Evolutionary conservation across 2,113 vertebrate genomes (phyloP).

Genomic region (Sialia sialis): DNA sequence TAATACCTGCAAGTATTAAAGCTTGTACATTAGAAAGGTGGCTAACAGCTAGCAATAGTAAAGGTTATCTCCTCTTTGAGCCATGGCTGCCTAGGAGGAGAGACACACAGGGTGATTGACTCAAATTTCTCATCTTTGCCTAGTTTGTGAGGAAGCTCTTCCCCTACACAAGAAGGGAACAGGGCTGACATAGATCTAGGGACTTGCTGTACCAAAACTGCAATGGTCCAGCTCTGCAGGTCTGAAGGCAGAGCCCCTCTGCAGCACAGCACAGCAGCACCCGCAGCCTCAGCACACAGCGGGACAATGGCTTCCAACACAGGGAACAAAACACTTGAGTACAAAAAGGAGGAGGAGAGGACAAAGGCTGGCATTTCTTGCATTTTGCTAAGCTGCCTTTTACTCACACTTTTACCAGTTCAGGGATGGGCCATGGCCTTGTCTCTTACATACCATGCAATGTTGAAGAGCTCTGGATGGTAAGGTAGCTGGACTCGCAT

Average conservation of each 20-base stretch:
- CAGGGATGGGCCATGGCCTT: fast-evolving
- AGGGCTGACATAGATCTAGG: fast-evolving
- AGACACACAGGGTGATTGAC: background rate
- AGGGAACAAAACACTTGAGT: fast-evolving
- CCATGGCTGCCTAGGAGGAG: background rate
- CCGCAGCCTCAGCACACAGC: background rate
- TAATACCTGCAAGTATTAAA: background rate
- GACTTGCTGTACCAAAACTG: background rate
- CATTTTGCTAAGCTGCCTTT: background rate
- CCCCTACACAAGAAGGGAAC: background rate
- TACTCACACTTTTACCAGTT: background rate
- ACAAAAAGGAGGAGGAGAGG: background rate
- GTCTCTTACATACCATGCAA: constrained; percentile 65
- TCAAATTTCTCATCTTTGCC: background rate
- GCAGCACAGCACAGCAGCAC: fast-evolving
- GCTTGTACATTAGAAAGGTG: background rate
- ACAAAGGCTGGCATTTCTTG: background rate
- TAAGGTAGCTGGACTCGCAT: constrained; percentile 78
- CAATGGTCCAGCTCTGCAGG: background rate
- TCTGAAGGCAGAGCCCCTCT: background rate
- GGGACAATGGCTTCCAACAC: background rate
- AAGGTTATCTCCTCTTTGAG: background rate
- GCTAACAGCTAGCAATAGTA: background rate
- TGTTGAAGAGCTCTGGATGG: constrained; percentile 68
- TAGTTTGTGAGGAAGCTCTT: background rate